A percentile compares a stretch with the other conserved stretches of the same genome.
Evolutionary conservation across 1,140 invertebrate species (phyloP).

Genomic region (Micrasema minimum): DNA sequence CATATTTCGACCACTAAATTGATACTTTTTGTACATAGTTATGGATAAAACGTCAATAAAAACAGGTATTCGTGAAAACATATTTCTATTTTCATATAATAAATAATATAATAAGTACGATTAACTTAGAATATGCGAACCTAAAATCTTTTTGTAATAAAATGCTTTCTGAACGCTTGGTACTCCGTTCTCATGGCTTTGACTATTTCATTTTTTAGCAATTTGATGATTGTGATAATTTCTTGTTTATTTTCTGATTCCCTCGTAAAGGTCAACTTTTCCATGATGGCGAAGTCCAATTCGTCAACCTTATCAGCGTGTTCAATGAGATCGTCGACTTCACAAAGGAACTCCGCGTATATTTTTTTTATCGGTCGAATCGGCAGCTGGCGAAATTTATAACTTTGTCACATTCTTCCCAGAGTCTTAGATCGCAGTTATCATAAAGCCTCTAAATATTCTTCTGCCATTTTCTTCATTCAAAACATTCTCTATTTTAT

Average conservation of each 20-base stretch:
- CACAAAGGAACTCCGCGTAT: constrained; percentile 53
- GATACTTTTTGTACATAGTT: too few relatives aligned
- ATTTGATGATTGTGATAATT: constrained; percentile 58
- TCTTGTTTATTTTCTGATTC: constrained; percentile 59
- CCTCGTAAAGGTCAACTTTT: constrained; percentile 57
- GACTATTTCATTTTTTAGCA: constrained; percentile 59
- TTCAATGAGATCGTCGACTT: constrained; percentile 55
- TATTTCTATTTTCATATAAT: too few relatives aligned
- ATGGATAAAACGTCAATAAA: too few relatives aligned
- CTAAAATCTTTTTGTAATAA: constrained; percentile 56
- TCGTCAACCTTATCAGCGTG: constrained; percentile 62
- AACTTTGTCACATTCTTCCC: constrained; percentile 61
- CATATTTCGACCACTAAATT: neutral
- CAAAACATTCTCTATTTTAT: constrained; percentile 65
- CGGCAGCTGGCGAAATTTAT: constrained; percentile 51
- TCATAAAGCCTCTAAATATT: constrained; percentile 64
- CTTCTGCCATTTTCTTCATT: constrained; percentile 62
- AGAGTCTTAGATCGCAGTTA: constrained; percentile 60
- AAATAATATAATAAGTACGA: constrained; percentile 26
- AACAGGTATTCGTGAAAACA: too few relatives aligned
- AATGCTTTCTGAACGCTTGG: constrained; percentile 59
- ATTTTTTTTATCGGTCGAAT: constrained; percentile 57
- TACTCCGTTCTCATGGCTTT: constrained; percentile 62
- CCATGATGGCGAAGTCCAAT: constrained; percentile 61
- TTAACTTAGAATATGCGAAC: constrained; percentile 1